These are phyloP conservation scores for Drosophila arawakana DNA, from an alignment of 1,140 invertebrate genomes.

Conservation along the genomic window DNA sequence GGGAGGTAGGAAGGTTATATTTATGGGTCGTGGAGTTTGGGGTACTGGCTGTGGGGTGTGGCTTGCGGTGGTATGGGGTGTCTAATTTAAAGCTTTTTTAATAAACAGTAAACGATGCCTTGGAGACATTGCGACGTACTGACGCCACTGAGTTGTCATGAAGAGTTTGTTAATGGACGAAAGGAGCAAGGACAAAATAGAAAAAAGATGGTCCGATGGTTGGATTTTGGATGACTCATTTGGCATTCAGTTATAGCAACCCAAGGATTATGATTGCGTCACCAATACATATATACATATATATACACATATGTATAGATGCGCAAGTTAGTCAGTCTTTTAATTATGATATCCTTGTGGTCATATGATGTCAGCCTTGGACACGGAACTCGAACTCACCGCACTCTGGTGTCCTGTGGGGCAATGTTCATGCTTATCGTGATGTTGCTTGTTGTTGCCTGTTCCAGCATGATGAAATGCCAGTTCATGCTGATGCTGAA, in stretches of 20 bases:
- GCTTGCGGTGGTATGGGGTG: background rate
- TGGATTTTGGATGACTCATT: slow-evolving; percentile 57
- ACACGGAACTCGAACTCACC: slow-evolving; percentile 61
- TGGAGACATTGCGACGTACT: slow-evolving; percentile 30
- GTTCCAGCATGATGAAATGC: slow-evolving; percentile 50
- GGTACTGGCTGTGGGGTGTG: background rate
- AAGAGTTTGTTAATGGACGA: slow-evolving; percentile 67
- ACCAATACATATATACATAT: slow-evolving; percentile 20
- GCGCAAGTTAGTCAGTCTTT: background rate
- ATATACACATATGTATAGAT: slow-evolving; percentile 15
- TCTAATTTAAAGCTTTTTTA: slow-evolving; percentile 53
- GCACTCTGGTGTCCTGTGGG: slow-evolving; percentile 80
- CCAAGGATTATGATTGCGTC: slow-evolving; percentile 75
- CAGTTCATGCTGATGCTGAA: slow-evolving; percentile 68
- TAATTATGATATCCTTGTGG: slow-evolving; percentile 5
- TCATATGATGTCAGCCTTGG: slow-evolving; percentile 58
- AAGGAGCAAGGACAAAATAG: slow-evolving; percentile 53
- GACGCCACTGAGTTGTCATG: slow-evolving; percentile 54
- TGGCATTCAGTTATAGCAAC: slow-evolving; percentile 53
- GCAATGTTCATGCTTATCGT: slow-evolving; percentile 79
- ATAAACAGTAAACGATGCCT: slow-evolving; percentile 48
- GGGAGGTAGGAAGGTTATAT: background rate
- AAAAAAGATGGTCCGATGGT: slow-evolving; percentile 36
- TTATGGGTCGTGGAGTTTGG: background rate
- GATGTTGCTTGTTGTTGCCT: slow-evolving; percentile 49